A percentile compares a stretch with the other conserved stretches of the same genome.
phyloP scores from a whole-genome alignment of 2,113 vertebrate genomes.

The Campylomormyrus numenius region DNA sequence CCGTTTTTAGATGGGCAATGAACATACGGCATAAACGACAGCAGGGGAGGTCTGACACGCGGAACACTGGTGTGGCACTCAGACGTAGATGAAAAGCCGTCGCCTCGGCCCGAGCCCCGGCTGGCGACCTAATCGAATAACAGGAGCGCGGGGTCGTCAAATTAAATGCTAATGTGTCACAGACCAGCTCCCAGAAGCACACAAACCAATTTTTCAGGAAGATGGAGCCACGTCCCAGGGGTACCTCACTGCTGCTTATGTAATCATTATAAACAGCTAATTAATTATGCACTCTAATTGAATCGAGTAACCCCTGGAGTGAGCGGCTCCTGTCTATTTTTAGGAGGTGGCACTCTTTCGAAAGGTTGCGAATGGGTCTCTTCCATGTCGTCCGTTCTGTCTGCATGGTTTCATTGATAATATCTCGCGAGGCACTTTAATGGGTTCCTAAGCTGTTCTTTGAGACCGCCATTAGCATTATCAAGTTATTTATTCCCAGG shows the following conservation, averaged over 20 bases:
- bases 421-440: constrained; percentile 64
- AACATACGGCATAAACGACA: background rate
- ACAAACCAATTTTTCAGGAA: constrained; percentile 27
- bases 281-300: constrained; percentile 49
- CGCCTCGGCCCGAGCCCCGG: background rate
- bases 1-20: background rate
- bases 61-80: background rate
- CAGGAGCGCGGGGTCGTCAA: background rate
- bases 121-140: constrained; percentile 15
- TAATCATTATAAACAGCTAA: constrained; percentile 50
- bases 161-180: constrained; percentile 14
- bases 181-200: constrained; percentile 22
- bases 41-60: background rate
- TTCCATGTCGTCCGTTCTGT: constrained; percentile 44
- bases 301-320: constrained; percentile 46
- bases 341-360: constrained; percentile 41
- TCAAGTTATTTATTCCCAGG: constrained; percentile 69
- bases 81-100: background rate
- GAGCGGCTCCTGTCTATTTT: constrained; percentile 35
- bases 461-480: constrained; percentile 54
- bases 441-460: constrained; percentile 58
- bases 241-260: constrained; percentile 30
- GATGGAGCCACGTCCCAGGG: constrained; percentile 24
- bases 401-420: constrained; percentile 64
- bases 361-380: constrained; percentile 34